Conservation (phyloP, 2,888 invertebrate species). For the Crocallis elinguaria region DNA sequence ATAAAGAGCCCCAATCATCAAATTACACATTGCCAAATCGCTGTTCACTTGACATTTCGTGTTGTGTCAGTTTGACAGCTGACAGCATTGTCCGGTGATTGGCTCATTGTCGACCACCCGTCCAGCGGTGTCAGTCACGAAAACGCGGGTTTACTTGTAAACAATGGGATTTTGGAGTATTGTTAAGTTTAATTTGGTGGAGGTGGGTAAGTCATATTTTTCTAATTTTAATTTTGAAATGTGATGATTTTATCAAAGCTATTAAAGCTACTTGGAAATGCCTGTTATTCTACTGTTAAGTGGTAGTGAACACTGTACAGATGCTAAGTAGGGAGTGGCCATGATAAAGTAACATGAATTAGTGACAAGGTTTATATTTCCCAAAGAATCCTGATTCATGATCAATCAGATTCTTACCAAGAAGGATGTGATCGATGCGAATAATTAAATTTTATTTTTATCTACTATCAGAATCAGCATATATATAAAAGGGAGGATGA, state of each 20-base stretch:
- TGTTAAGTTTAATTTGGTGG: constrained; percentile 39
- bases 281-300: too few relatives aligned
- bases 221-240: neutral
- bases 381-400: too few relatives aligned
- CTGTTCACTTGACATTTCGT: constrained; percentile 33
- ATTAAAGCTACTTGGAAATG: too few relatives aligned
- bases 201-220: constrained; percentile 14
- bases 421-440: too few relatives aligned
- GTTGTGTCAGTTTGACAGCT: constrained; percentile 48
- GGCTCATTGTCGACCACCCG: constrained; percentile 64
- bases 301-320: too few relatives aligned
- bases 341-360: too few relatives aligned
- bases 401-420: too few relatives aligned
- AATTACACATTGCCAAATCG: constrained; percentile 36
- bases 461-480: too few relatives aligned
- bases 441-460: too few relatives aligned
- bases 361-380: too few relatives aligned
- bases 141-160: constrained; percentile 74
- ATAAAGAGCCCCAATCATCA: constrained; percentile 27
- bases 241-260: neutral
- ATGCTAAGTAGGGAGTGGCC: too few relatives aligned
- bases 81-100: constrained; percentile 62
- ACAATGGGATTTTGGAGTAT: constrained; percentile 64
- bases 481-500: too few relatives aligned
- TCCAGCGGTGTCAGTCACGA: constrained; percentile 63